Evolutionary conservation across 1,140 invertebrate species (phyloP).

Genomic region (Hirudo medicinalis): DNA sequence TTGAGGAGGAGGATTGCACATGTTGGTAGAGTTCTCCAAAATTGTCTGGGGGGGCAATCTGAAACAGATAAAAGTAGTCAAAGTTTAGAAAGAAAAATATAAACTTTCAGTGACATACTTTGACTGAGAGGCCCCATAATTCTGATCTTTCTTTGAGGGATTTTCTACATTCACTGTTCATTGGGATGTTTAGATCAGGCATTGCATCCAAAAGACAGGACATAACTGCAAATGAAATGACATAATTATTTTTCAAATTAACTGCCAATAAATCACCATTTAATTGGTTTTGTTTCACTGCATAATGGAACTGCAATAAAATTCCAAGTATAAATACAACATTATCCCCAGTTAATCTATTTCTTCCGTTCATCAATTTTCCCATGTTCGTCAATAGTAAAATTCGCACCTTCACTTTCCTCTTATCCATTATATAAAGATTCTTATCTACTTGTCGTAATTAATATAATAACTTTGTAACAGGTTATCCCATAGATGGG

Average conservation of each 20-base stretch:
- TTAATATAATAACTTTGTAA: no score
- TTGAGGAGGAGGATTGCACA: constrained; percentile 57
- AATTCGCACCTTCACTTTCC: no score
- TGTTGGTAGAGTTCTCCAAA: constrained; percentile 56
- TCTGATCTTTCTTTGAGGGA: not conserved
- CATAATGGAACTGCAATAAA: not conserved
- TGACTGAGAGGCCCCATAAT: not conserved
- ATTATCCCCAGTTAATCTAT: no score
- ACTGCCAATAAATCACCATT: no score
- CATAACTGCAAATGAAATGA: not conserved
- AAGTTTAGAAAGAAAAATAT: not conserved
- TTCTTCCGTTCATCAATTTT: no score
- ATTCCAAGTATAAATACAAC: no score
- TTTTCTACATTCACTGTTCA: constrained; percentile 9
- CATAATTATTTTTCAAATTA: no score
- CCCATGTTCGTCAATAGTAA: no score
- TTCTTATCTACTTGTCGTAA: no score
- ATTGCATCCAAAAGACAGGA: not conserved
- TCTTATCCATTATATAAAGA: no score
- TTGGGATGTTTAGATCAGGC: not conserved
- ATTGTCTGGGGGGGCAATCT: constrained; percentile 50
- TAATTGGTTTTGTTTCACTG: no score
- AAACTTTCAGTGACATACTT: not conserved
- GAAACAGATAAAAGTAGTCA: constrained; percentile 26
- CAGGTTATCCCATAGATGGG: no score